A percentile compares a stretch with the other conserved stretches of the same genome.
Evolutionary conservation across 2,797 vertebrate genomes (phyloP).

Genomic region (Phrynocephalus forsythii): DNA sequence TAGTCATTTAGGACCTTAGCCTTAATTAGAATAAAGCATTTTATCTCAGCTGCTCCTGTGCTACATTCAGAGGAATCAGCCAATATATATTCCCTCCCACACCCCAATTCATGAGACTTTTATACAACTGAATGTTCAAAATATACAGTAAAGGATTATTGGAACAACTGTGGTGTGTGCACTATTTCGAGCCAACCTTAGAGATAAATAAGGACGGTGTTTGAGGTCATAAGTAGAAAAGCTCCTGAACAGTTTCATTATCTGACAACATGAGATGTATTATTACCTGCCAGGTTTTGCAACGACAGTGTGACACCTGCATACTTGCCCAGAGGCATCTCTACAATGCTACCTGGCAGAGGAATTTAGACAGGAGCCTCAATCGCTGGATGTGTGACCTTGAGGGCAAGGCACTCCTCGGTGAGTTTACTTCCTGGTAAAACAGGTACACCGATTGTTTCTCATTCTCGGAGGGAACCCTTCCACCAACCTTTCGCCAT

Average conservation of each 20-base stretch:
- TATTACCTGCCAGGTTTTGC: background rate
- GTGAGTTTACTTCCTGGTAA: slow-evolving; percentile 18
- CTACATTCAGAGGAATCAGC: background rate
- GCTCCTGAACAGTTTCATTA: background rate
- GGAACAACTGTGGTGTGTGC: background rate
- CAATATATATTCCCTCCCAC: background rate
- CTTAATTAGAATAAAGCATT: background rate
- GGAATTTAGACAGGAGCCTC: background rate
- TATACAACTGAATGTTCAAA: background rate
- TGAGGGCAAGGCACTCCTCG: slow-evolving; percentile 11
- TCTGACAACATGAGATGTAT: background rate
- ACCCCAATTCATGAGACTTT: background rate
- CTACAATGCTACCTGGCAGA: background rate
- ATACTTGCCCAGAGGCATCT: background rate
- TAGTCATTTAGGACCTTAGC: accelerated
- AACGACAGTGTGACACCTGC: background rate
- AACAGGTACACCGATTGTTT: background rate
- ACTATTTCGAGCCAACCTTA: too few relatives aligned
- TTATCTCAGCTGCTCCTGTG: background rate
- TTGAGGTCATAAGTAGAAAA: background rate
- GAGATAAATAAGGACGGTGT: background rate
- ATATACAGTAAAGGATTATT: background rate
- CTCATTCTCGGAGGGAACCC: background rate
- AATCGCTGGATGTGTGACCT: slow-evolving; percentile 2
- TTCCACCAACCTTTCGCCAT: background rate